Evolutionary conservation across 2,113 vertebrate genomes (phyloP).

Genomic region (Notothenia rossii): DNA sequence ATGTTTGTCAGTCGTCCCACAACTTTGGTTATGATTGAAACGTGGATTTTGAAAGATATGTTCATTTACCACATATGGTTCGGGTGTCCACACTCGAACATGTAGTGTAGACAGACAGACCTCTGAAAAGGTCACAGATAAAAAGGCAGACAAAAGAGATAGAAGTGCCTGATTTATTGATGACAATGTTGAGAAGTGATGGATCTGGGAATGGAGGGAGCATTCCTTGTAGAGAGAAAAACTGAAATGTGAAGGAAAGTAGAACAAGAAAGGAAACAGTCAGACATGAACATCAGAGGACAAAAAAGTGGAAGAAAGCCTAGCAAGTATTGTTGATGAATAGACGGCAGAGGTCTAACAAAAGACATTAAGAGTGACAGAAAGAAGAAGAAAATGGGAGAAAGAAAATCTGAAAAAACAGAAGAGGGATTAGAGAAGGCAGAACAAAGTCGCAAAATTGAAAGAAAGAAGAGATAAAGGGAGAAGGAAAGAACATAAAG

Average conservation of each 20-base stretch:
- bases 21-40: neutral
- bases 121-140: slow-evolving; percentile 48
- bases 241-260: slow-evolving; percentile 8
- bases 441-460: neutral
- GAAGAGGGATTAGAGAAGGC: too few relatives aligned
- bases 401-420: neutral
- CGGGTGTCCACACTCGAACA: neutral
- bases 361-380: neutral
- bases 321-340: neutral
- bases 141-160: slow-evolving; percentile 56
- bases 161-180: slow-evolving; percentile 73
- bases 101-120: slow-evolving; percentile 15
- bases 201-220: slow-evolving; percentile 59
- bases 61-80: neutral
- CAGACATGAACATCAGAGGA: neutral
- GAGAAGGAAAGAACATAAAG: slow-evolving; percentile 24
- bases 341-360: slow-evolving; percentile 1
- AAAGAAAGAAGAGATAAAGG: slow-evolving; percentile 14
- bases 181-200: slow-evolving; percentile 61
- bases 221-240: slow-evolving; percentile 57
- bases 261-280: slow-evolving; percentile 12
- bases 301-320: neutral
- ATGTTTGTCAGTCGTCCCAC: neutral
- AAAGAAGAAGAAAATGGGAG: neutral
- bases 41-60: neutral